Conservation (phyloP, 2,888 invertebrate species). For the Clunio marinus region DNA sequence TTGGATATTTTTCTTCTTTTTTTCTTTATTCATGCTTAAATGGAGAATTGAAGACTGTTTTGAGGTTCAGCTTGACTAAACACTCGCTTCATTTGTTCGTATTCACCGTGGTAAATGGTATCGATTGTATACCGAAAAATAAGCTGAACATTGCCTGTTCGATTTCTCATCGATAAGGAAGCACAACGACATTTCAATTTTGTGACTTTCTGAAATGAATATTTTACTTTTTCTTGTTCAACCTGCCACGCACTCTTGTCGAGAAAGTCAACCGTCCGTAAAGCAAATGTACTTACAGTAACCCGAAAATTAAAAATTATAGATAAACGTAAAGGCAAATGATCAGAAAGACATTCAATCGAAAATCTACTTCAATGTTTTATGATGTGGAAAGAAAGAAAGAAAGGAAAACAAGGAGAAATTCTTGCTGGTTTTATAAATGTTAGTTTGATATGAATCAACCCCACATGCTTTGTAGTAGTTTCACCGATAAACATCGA, state of each 20-base stretch:
- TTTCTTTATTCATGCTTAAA: not conserved
- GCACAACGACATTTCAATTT: not conserved
- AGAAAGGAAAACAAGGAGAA: too few relatives aligned
- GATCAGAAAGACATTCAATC: not conserved
- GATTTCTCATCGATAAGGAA: slow-evolving; percentile 7
- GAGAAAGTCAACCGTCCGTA: not conserved
- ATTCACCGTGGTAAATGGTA: not conserved
- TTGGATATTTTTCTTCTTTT: not conserved
- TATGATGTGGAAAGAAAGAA: slow-evolving; percentile 18
- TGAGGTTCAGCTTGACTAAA: not conserved
- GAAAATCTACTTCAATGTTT: not conserved
- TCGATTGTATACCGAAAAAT: not conserved
- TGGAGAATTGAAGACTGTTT: too few relatives aligned
- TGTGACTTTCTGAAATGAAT: not conserved
- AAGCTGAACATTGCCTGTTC: not conserved
- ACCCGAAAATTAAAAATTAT: not conserved
- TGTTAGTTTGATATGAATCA: slow-evolving; percentile 2
- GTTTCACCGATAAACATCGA: not conserved
- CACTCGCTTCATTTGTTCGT: not conserved
- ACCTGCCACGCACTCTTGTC: slow-evolving; percentile 10
- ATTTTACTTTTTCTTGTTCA: not conserved
- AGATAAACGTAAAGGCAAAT: not conserved
- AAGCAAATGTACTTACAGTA: not conserved
- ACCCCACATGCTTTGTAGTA: not conserved
- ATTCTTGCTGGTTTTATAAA: too few relatives aligned